Evolutionary conservation across 2,797 vertebrate species (phyloP).

Genomic region (Neosilurus mollespiculum): DNA sequence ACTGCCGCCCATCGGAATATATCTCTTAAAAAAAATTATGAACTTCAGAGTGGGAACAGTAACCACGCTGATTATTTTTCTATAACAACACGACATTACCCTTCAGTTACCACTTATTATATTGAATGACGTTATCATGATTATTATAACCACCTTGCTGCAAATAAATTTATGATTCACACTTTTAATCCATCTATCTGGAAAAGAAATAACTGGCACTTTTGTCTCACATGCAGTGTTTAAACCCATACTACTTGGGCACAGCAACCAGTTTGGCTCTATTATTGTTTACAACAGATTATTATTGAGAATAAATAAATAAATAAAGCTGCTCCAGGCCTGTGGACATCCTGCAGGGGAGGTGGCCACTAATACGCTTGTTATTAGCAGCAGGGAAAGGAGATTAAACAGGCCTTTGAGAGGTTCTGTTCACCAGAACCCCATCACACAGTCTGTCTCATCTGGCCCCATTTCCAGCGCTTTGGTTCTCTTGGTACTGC

Average conservation of each 20-base stretch:
- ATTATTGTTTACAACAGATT: neutral
- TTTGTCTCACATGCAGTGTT: neutral
- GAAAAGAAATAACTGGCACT: conserved; percentile 4
- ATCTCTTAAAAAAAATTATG: neutral
- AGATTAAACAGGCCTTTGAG: neutral
- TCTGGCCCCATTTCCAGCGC: neutral
- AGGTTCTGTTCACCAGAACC: conserved; percentile 12
- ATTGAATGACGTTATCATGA: no score
- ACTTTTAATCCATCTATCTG: neutral
- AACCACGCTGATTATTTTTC: neutral
- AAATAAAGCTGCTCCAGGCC: neutral
- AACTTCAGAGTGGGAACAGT: neutral
- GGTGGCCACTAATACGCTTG: conserved; percentile 5
- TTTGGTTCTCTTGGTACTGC: neutral
- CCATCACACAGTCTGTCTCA: conserved; percentile 4
- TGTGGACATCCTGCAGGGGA: conserved; percentile 21
- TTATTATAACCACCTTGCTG: neutral
- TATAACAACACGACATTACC: no score
- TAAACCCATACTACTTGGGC: neutral
- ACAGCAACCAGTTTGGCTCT: neutral
- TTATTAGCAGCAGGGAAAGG: conserved; percentile 27
- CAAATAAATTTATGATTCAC: neutral
- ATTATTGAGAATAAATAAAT: neutral
- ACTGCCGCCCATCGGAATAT: no score
- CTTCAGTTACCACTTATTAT: neutral